Evolutionary conservation across 2,888 invertebrate species (phyloP).

Genomic region (Pecten maximus): DNA sequence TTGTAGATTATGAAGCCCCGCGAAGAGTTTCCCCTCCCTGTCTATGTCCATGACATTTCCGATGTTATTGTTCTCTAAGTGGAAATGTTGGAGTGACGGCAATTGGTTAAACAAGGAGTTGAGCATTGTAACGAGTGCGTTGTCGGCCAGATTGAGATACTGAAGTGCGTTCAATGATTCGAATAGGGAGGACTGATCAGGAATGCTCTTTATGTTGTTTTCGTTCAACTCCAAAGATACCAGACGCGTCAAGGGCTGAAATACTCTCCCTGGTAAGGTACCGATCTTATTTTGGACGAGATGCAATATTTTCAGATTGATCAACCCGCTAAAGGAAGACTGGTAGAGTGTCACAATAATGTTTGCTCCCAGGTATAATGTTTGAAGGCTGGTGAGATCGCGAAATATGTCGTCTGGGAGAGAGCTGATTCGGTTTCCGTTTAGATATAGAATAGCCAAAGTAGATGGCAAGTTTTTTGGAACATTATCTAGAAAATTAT

Average conservation of each 20-base stretch:
- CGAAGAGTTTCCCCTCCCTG: conserved; percentile 59
- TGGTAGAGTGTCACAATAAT: conserved; percentile 90
- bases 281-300: conserved; percentile 83
- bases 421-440: conserved; percentile 87
- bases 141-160: conserved; percentile 68
- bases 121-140: conserved; percentile 62
- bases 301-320: conserved; percentile 90
- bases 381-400: conserved; percentile 89
- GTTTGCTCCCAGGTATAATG: conserved; percentile 93
- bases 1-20: conserved; percentile 61
- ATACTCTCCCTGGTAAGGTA: conserved; percentile 82
- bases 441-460: conserved; percentile 63
- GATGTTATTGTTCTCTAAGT: conserved; percentile 68
- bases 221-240: conserved; percentile 90
- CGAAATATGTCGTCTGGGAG: conserved; percentile 91
- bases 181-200: conserved; percentile 57
- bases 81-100: conserved; percentile 60
- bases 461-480: conserved; percentile 66
- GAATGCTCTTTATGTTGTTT: conserved; percentile 74
- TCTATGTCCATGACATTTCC: conserved; percentile 62
- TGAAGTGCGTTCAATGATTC: conserved; percentile 59
- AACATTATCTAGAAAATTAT: conserved; percentile 63
- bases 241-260: conserved; percentile 83
- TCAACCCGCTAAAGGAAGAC: conserved; percentile 77
- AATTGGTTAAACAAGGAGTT: conserved; percentile 59